A percentile compares a stretch with the other conserved stretches of the same genome.
phyloP scores from a whole-genome alignment of 2,113 vertebrate genomes.

The Gobio gobio region DNA sequence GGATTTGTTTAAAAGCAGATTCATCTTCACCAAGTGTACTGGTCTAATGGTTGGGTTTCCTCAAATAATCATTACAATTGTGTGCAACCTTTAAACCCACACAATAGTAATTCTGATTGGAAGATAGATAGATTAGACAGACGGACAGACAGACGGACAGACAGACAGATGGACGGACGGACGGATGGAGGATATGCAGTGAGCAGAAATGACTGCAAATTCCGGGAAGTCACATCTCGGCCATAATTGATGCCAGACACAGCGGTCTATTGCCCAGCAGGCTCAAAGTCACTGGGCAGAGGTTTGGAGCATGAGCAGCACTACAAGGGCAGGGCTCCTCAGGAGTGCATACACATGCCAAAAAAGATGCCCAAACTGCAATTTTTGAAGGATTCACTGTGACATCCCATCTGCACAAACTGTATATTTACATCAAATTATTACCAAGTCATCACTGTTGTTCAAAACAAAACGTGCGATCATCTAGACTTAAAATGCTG shows the following conservation, averaged over 20 bases:
- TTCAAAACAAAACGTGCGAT: not conserved
- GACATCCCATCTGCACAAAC: conserved; percentile 18
- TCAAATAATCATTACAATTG: conserved; percentile 21
- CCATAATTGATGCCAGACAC: conserved; percentile 37
- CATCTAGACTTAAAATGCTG: not conserved
- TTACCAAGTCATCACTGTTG: conserved; percentile 20
- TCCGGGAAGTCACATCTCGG: conserved; percentile 50
- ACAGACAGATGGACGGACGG: too few relatives aligned
- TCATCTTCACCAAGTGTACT: not conserved
- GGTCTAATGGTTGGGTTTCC: not conserved
- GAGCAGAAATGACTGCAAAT: not conserved
- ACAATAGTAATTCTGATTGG: not conserved
- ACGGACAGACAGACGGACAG: not conserved
- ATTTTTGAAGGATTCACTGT: conserved; percentile 32
- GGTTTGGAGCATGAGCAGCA: conserved; percentile 45
- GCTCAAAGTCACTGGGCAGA: conserved; percentile 56
- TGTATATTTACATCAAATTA: not conserved
- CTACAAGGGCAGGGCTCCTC: conserved; percentile 38
- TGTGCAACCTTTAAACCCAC: not conserved
- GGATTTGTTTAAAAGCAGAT: conserved; percentile 36
- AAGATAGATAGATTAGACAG: not conserved
- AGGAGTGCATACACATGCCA: conserved; percentile 46
- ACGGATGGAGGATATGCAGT: not conserved
- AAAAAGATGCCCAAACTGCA: conserved; percentile 40
- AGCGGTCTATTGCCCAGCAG: conserved; percentile 44